Percentiles rank a stretch among this genome's conserved stretches.
Evolutionary conservation across 2,888 invertebrate genomes (phyloP).

Genomic region (Auanema sp.): DNA sequence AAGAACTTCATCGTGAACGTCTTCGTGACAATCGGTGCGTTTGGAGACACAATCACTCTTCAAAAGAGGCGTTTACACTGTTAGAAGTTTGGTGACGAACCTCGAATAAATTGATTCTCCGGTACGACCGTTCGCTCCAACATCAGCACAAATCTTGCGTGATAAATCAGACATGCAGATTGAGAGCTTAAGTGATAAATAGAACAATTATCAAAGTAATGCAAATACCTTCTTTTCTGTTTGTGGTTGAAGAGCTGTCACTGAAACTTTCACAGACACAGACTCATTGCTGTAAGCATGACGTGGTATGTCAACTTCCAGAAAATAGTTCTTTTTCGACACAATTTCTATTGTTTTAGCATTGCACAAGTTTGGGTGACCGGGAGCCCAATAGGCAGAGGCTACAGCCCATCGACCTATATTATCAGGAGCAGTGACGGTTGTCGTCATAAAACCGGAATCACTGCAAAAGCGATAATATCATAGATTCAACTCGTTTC

Average conservation of each 20-base stretch:
- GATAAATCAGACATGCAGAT: slow-evolving; percentile 41
- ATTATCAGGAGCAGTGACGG: slow-evolving; percentile 26
- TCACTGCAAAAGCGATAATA: slow-evolving; percentile 20
- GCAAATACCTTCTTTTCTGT: background rate
- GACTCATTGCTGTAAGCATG: slow-evolving; percentile 60
- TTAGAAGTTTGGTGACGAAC: too few species aligned
- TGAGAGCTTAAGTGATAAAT: slow-evolving; percentile 19
- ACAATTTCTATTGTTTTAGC: slow-evolving; percentile 22
- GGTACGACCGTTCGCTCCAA: slow-evolving; percentile 37
- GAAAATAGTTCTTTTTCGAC: slow-evolving; percentile 32
- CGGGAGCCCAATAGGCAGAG: slow-evolving; percentile 32
- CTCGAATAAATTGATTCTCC: slow-evolving; percentile 37
- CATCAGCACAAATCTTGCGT: slow-evolving; percentile 44
- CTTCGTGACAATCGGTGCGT: slow-evolving; percentile 40
- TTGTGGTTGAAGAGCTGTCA: slow-evolving; percentile 12
- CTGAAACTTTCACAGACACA: slow-evolving; percentile 52
- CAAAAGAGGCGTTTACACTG: too few species aligned
- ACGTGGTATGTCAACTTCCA: slow-evolving; percentile 50
- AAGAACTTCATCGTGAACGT: slow-evolving; percentile 45
- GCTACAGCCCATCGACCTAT: slow-evolving; percentile 35
- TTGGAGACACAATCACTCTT: slow-evolving; percentile 37
- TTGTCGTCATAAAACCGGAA: slow-evolving; percentile 26
- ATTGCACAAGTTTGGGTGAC: slow-evolving; percentile 26
- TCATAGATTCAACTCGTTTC: slow-evolving; percentile 1
- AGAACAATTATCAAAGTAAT: background rate